phyloP scores from a whole-genome alignment of 2,113 vertebrate species.

The Malurus elegans region DNA sequence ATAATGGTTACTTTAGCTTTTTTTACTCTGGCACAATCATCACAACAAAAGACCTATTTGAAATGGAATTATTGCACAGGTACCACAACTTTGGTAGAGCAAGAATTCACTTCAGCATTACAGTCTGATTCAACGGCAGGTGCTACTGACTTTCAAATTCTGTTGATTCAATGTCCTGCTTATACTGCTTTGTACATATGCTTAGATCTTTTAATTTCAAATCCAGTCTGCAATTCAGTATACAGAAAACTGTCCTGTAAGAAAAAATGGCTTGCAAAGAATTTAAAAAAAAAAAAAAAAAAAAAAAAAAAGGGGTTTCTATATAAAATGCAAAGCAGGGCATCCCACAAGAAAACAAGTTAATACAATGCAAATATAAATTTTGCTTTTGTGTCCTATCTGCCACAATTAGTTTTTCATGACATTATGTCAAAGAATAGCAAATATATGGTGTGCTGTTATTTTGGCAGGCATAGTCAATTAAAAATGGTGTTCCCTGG shows the following conservation, averaged over 20 bases:
- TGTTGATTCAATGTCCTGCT: background rate
- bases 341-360: background rate
- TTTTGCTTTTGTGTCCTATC: background rate
- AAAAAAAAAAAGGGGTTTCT: background rate
- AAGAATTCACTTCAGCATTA: background rate
- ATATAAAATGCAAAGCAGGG: background rate
- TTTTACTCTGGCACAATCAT: background rate
- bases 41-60: background rate
- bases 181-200: background rate
- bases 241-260: background rate
- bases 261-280: background rate
- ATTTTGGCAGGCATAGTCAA: background rate
- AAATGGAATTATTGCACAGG: background rate
- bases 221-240: background rate
- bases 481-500: background rate
- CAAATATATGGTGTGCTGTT: background rate
- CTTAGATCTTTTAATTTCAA: background rate
- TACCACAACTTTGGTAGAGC: background rate
- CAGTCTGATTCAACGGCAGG: background rate
- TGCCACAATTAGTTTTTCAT: background rate
- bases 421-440: background rate
- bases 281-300: background rate
- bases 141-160: background rate
- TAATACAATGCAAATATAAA: background rate
- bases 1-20: background rate